Base-by-base conservation (phyloP, 1,140 invertebrate species). In the Papilio xuthus region DNA sequence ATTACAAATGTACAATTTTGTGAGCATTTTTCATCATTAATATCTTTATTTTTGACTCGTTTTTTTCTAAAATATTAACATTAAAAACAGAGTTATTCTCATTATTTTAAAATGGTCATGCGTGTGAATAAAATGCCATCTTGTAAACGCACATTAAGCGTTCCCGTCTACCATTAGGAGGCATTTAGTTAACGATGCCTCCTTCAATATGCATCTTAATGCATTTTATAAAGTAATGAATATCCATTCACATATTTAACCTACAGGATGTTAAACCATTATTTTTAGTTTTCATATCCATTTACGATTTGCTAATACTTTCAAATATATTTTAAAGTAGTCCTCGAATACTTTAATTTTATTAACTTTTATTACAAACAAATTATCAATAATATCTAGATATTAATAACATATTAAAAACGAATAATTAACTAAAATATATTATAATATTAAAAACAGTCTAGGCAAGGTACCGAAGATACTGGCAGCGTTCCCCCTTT, bases 131-230 rank as follows among this genome's bases (percentile, higher is more conserved):
- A 63, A 67, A 67, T 67, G 6, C 28, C 26, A 67, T 67, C 60
- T 28, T 15, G 26, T 67, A 67, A 28, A 67, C 60, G 13, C 23
- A 60, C 60, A 32, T 32, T 4, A 12, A 32, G 12, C 60, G 13
- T 28, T 67, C 26, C 8, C 10, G 10, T 28, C 60, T 15, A 67
- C 60, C 13, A 67, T 67, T 67, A 67, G 4, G 26, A 6, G 60
- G 13, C 60, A 67, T 67, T 67, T 67, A 67, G 23, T 28, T 67
- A 67, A 67, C 56, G 56, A 60, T 60, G 60, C 60, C 26, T 67
- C 60, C 32, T 63, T 63, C 32, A 32, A 67, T 28, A 67, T 67
- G 32, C 60, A 67, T 67, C 60, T 67, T 28, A 18, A 67, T 28
- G 26, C 26, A 32, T 63, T 28, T 13, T 13, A 26, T 15, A n/a